Evolutionary conservation across 2,797 vertebrate species (phyloP), one percentile per base, ranked within the genome.

Genomic region (Rhynchotus rufescens): DNA sequence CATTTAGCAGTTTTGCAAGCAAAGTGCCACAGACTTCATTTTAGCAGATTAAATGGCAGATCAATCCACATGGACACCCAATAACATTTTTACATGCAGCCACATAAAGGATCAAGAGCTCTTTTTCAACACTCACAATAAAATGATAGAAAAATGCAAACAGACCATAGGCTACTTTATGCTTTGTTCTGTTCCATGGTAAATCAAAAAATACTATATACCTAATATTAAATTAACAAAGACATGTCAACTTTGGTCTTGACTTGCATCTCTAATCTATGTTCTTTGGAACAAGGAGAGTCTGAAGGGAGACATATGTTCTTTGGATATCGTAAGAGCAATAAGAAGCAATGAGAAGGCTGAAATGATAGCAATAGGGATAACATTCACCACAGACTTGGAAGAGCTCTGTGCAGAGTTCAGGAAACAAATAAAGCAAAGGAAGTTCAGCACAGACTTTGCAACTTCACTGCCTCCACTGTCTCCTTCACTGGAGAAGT

Each of bases 251-350:
- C 15, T 45, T 23, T 83, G 7, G 30, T n/a, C 15, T 4, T 10
- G 2, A 34, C 3, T 3, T 36, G 3, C 34, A 42, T 10, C 19
- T 38, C 25, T 47, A 16, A 14, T 4, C 40, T 49, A 10, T 13
- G 36, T 10, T 26, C 73, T 66, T 61, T 22, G 65, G 22, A 42
- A 30, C 26, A 28, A 40, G 3, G 6, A 52, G 9, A 59, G 12
- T 6, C 9, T 68, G 8, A 15, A 16, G 52, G 6, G 3, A 57
- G 32, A 42, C 30, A 47, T 0, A 1, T 7, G 6, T 15, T 34
- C 45, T 56, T 36, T 23, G 45, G 15, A 45, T 10, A 32, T 10
- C 40, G 1, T 14, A 69, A 61, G 22, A n/a, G 44, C 44, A 82
- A 13, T 5, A 10, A 45, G 44, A 45, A 45, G 23, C 9, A 47